Percentiles rank a stretch among this genome's conserved stretches.
Evolutionary conservation across 2,113 vertebrate genomes (phyloP).

Genomic region (rat (Rattus norvegicus)): DNA sequence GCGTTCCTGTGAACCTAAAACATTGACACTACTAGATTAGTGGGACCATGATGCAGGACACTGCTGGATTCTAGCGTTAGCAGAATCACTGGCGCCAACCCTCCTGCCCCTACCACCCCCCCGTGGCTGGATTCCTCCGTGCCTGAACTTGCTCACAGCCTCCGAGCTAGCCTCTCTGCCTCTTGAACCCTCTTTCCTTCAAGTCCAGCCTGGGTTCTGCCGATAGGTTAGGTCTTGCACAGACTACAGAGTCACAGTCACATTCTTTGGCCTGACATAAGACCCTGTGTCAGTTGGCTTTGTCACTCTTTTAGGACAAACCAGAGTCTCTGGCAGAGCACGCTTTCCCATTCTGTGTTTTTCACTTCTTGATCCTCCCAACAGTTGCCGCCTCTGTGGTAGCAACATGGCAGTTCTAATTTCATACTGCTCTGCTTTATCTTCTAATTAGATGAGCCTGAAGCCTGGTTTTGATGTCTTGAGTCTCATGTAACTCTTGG

Average conservation of each 20-base stretch:
- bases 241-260: not conserved
- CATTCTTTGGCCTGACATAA: not conserved
- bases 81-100: not conserved
- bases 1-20: slow-evolving; percentile 96
- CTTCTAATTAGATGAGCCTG: not conserved
- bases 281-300: not conserved
- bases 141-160: not conserved
- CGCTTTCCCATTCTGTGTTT: not conserved
- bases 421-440: not conserved
- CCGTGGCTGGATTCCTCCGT: not conserved
- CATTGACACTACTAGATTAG: slow-evolving; percentile 55
- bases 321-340: not conserved
- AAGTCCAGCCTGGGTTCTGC: not conserved
- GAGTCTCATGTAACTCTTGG: not conserved
- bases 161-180: not conserved
- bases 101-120: not conserved
- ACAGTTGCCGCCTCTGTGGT: not conserved
- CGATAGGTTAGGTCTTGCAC: not conserved
- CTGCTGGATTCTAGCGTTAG: not conserved
- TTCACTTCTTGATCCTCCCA: not conserved
- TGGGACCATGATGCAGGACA: not conserved
- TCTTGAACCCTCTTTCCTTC: not conserved
- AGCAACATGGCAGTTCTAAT: not conserved
- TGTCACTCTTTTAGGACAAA: slow-evolving; percentile 18
- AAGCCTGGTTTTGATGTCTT: not conserved